phyloP scores from a whole-genome alignment of 2,113 vertebrate species.

The Anoplopoma fimbria region DNA sequence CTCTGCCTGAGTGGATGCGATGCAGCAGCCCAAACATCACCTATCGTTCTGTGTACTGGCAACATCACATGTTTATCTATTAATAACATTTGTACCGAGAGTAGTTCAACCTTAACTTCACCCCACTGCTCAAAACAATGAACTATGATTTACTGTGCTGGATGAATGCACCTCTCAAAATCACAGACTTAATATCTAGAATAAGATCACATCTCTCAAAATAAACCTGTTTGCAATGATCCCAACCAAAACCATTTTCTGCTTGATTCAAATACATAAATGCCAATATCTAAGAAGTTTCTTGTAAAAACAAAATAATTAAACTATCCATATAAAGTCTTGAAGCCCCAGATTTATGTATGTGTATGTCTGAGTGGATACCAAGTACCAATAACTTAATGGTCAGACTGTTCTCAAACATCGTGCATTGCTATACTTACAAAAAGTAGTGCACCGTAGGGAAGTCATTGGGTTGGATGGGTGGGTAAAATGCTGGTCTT shows the following conservation, averaged over 20 bases:
- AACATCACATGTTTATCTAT: conserved; percentile 42
- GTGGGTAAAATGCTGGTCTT: no score
- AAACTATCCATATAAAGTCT: not conserved
- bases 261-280: not conserved
- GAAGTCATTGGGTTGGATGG: no score
- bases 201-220: not conserved
- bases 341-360: conserved; percentile 9
- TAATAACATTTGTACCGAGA: conserved; percentile 35
- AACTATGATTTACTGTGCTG: conserved; percentile 2
- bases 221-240: conserved; percentile 2
- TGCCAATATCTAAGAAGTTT: not conserved
- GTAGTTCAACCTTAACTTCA: conserved; percentile 16
- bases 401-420: no score
- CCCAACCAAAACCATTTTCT: not conserved
- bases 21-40: conserved; percentile 35
- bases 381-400: no score
- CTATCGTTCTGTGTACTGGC: conserved; percentile 31
- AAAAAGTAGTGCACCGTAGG: no score
- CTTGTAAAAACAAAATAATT: conserved; percentile 4
- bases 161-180: not conserved
- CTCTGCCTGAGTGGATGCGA: conserved; percentile 44
- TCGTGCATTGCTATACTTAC: no score
- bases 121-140: conserved; percentile 21
- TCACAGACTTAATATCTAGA: not conserved
- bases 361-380: not conserved